Conservation (phyloP, 2,797 vertebrate species). For the Pelodytes ibericus region DNA sequence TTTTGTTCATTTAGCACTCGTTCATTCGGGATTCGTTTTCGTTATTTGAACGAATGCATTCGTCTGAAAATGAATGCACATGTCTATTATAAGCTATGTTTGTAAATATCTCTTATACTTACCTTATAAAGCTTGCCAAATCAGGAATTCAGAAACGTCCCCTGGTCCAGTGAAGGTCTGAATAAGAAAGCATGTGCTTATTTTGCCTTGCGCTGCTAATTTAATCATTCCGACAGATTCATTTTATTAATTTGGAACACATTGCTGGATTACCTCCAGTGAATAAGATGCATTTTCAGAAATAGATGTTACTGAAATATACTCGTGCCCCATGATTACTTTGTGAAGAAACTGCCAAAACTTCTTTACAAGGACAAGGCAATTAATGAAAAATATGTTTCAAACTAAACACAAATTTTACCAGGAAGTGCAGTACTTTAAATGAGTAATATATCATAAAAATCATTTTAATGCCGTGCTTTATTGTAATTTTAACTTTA, state of each 20-base stretch:
- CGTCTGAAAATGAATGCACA: too few relatives aligned
- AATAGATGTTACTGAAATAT: slow-evolving; percentile 10
- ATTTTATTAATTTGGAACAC: slow-evolving; percentile 4
- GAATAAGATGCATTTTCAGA: slow-evolving; percentile 4
- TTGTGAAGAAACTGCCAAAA: slow-evolving; percentile 14
- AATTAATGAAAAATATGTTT: background rate
- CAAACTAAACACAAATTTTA: background rate
- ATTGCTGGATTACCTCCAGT: slow-evolving; percentile 3
- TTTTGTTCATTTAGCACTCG: too few relatives aligned
- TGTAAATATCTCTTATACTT: too few relatives aligned
- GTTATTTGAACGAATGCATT: too few relatives aligned
- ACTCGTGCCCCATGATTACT: slow-evolving; percentile 3
- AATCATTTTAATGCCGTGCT: too few relatives aligned
- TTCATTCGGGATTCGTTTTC: too few relatives aligned
- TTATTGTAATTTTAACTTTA: background rate
- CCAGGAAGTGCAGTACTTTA: background rate
- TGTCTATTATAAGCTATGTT: too few relatives aligned
- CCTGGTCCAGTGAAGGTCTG: too few relatives aligned
- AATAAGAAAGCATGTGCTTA: slow-evolving; percentile 1
- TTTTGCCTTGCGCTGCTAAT: slow-evolving; percentile 2
- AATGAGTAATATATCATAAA: too few relatives aligned
- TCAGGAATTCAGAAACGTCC: too few relatives aligned
- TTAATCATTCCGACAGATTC: slow-evolving; percentile 2
- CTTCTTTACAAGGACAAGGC: slow-evolving; percentile 9
- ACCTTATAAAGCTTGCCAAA: too few relatives aligned